Conservation (phyloP, 2,113 vertebrate species). For the Cnemophilus loriae region DNA sequence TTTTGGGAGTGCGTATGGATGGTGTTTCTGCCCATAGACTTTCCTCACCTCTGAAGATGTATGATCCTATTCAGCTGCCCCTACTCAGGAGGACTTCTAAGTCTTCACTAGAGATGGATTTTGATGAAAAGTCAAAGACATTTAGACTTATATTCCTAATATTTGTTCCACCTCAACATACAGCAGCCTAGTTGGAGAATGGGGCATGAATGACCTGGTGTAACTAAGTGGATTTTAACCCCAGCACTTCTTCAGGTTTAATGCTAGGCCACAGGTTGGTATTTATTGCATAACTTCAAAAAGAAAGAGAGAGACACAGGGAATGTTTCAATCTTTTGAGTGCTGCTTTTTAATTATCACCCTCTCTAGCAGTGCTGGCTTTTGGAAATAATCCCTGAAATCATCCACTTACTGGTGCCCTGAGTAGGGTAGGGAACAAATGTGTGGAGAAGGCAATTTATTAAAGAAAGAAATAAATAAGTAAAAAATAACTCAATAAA, state of each 20-base stretch:
- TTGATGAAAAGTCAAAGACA: background rate
- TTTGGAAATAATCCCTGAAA: background rate
- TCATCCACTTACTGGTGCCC: background rate
- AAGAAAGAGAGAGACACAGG: background rate
- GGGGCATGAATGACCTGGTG: background rate
- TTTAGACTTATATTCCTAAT: background rate
- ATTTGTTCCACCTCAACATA: background rate
- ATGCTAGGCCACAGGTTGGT: background rate
- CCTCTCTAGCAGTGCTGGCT: background rate
- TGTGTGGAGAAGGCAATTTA: background rate
- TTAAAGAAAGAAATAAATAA: background rate
- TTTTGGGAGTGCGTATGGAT: background rate
- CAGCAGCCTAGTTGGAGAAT: background rate
- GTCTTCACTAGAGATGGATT: background rate
- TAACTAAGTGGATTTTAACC: background rate
- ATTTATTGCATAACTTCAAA: background rate
- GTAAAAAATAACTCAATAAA: background rate
- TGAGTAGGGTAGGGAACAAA: background rate
- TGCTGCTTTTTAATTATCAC: background rate
- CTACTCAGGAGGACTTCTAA: background rate
- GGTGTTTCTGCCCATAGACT: accelerated
- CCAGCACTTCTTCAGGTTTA: background rate
- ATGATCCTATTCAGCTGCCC: background rate
- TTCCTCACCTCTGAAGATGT: background rate
- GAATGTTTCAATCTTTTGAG: background rate